Evolutionary conservation across 2,113 vertebrate species (phyloP), one percentile per base, ranked within the genome.

Genomic region (Clinocottus analis): DNA sequence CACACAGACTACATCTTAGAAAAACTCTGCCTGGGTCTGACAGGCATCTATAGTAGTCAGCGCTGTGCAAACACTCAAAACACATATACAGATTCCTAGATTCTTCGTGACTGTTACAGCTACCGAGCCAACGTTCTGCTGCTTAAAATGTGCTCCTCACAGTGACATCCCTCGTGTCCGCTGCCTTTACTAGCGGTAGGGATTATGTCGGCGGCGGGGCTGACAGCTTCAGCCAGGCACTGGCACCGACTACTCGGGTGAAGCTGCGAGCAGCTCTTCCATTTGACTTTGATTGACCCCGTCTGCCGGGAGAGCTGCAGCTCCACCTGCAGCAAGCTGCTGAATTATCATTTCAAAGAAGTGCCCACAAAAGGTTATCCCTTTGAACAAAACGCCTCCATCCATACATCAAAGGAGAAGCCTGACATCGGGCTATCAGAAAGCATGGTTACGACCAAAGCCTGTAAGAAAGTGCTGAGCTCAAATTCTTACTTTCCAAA

Each of bases 301-400:
- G 84, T 90, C 87, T 84, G 83, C 76, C 19, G 25, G 80, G 76
- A 76, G 84, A 77, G 87, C 84, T 49, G 75, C 68, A 29, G 87
- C 90, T 91, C 80, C 89, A 89, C 90, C 91, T 76, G 85, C 90
- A 92, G 84, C 87, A 85, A 89, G 85, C 77, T 74, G 66, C 77
- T 43, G 77, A 90, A 94, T 94, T 93, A 95, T 92, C 92, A 94
- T 93, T 94, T 94, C 93, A 94, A 94, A 94, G 92, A 87, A 80
- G 81, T 79, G 87, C 85, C 91, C 90, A 84, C 86, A 90, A 94
- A 94, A 95, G 93, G 92, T 94, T 93, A 91, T 90, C 80, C 91
- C 92, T 95, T 95, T 94, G 90, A 94, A 93, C 93, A 94, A 93
- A 95, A 94, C 78, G 87, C 87, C 91, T 91, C 83, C 82, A 92